Evolutionary conservation across 2,797 vertebrate genomes (phyloP), one percentile per base, ranked within the genome.

Genomic region (Enteromius radiatus): DNA sequence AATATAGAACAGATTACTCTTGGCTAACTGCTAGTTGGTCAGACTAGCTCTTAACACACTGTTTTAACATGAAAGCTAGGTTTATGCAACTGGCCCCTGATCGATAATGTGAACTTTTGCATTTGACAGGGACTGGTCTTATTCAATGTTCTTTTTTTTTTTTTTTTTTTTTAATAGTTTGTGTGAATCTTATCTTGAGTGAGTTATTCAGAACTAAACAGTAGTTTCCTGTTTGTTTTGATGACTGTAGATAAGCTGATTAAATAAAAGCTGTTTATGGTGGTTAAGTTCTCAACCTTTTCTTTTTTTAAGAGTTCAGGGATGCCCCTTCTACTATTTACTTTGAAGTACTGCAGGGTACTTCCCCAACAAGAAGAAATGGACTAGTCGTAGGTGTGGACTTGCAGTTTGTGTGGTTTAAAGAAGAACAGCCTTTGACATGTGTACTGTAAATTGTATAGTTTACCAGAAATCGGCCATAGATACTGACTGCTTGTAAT

Each of bases 191-290:
- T 79, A 79, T 79, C 77, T 79, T 41, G 10, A 69, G 10, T 56
- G 15, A 79, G 64, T 43, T 79, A 56, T 79, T 56, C 47, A 28
- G 65, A 69, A 70, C 64, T 41, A 52, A 69, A 69, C 78, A 59
- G 49, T 33, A 69, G 49, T 43, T 80, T 80, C 78, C 78, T 80
- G 78, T 80, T 80, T 69, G 78, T 80, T 70, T 41, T 28, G 36
- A 70, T 59, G 49, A 52, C 49, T 28, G 5, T 56, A 28, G 78
- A 69, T 69, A n/a, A 56, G 23, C n/a, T 28, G 23, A 69, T 80
- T 11, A 70, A 80, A 59, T 59, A 70, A 80, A 70, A 23, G 7
- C 73, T 41, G 54, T 14, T 15, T 9, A 61, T 43, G 15, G 26
- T 28, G 17, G 45, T n/a, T n/a, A 54, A 70, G 36, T 28, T 69